Conservation (phyloP, 1,140 invertebrate genomes). For the Rhopalosiphum maidis region DNA sequence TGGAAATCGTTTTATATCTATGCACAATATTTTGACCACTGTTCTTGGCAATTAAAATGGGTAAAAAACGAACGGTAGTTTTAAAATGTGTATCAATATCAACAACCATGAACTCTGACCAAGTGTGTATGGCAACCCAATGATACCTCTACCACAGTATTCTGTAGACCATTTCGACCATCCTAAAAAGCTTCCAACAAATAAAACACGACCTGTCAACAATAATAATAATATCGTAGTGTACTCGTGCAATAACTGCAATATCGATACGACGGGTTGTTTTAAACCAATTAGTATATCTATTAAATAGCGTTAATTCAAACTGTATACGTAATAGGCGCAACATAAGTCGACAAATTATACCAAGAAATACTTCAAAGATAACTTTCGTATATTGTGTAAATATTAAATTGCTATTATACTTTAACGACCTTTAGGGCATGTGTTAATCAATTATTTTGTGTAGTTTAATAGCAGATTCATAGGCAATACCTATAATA, state of each 20-base stretch:
- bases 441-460: not conserved
- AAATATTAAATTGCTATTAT: not conserved
- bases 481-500: not conserved
- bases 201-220: not conserved
- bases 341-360: not conserved
- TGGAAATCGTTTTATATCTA: not conserved
- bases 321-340: not conserved
- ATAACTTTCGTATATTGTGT: not conserved
- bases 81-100: not conserved
- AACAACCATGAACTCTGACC: slow-evolving; percentile 1
- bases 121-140: not conserved
- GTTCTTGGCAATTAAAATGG: not conserved
- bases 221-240: not conserved
- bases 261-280: not conserved
- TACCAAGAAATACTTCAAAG: not conserved
- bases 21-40: not conserved
- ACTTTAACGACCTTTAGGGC: not conserved
- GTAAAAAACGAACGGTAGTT: not conserved
- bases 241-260: not conserved
- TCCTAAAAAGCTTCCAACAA: not conserved
- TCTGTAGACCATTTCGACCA: too few relatives aligned
- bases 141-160: too few relatives aligned
- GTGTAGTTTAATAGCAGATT: not conserved
- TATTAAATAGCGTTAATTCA: not conserved
- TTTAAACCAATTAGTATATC: not conserved